Base-by-base conservation (phyloP, 1,140 invertebrate genomes). In the Mya arenaria region DNA sequence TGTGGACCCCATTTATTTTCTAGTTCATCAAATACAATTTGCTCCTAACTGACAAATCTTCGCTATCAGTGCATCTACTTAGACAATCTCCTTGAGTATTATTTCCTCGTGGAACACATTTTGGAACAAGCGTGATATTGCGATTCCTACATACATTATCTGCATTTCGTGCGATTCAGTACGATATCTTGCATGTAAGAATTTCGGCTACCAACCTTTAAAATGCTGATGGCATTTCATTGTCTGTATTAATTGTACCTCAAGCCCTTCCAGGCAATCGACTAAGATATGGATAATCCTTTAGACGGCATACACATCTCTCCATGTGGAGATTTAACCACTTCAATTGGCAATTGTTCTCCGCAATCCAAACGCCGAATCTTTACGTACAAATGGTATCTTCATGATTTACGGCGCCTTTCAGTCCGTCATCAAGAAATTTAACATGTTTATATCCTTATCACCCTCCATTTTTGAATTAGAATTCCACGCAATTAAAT, bases 1-100 rank as follows among this genome's bases (percentile, higher is more conserved):
- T 48, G 58, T 17, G 78, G 78, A 36, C 65, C 78, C 44, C 68
- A 81, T 52, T 17, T 62, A 3, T 2, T 52, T 34, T 81, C 36
- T 32, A 81, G 34, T 10, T n/a, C 15, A 4, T 71, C 1, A 34
- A 71, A 81, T 32, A 81, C 52, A 32, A 1, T 1, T 4, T n/a
- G 15, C 15, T 13, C 25, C 1, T n/a, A n/a, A 81, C 37, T 15
- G 10, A 23, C 78, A 55, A 71, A 36, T 81, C 66, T 25, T 81
- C 74, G 23, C 32, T 23, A 65, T 77, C 74, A 4, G 34, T 23
- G 15, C 8, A 5, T 44, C 56, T 39, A 55, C 60, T 73, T 5
- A 62, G 41, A 23, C 17, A 13, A 62, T 82, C 58, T 34, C 68
- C 79, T 25, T 30, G 15, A 23, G 2, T n/a, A 37, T 77, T 77